Evolutionary conservation across 2,888 invertebrate genomes (phyloP), one percentile per base, ranked within the genome.

Genomic region (Chymomyza caudatula): DNA sequence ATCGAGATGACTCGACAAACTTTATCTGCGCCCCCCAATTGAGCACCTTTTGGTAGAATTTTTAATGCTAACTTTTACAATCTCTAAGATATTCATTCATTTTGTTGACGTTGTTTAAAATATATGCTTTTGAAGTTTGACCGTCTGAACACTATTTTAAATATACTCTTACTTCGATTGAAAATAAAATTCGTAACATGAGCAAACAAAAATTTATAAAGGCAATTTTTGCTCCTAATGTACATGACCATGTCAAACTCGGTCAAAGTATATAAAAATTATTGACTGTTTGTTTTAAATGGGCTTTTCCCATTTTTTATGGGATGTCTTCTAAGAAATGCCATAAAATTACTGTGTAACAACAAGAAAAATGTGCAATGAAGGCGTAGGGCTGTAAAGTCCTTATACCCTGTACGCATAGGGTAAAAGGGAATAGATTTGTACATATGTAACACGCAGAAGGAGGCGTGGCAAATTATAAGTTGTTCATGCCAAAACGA

Each of bases 291-390:
- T 37, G 29, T 25, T 5, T 25, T 25, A 3, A 70, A 73, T 75
- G 71, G 76, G n/a, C n/a, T n/a, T n/a, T n/a, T n/a, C n/a, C 83
- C 87, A 83, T 88, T 87, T 88, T 88, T 88, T 87, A 87, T 78
- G 81, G n/a, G 86, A 83, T 87, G 86, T 84, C 87, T 88, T 88
- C 88, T 72, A 65, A 76, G 88, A 87, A 88, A 86, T 87, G 84
- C 76, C 86, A 70, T 88, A 76, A 88, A 88, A 87, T 85, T 82
- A 81, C 86, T 76, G 86, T 87, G 81, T 87, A 87, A 83, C 87
- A 87, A 86, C 77, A 85, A 84, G 84, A 88, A 88, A 87, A 87
- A 87, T 86, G 78, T 88, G 88, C 88, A 85, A 83, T 82, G 84
- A 78, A 78, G 85, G 85, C 58, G 44, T 43, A 11, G 29, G 29